Evolutionary conservation across 2,797 vertebrate genomes (phyloP).

Genomic region (Lophotriccus pileatus): DNA sequence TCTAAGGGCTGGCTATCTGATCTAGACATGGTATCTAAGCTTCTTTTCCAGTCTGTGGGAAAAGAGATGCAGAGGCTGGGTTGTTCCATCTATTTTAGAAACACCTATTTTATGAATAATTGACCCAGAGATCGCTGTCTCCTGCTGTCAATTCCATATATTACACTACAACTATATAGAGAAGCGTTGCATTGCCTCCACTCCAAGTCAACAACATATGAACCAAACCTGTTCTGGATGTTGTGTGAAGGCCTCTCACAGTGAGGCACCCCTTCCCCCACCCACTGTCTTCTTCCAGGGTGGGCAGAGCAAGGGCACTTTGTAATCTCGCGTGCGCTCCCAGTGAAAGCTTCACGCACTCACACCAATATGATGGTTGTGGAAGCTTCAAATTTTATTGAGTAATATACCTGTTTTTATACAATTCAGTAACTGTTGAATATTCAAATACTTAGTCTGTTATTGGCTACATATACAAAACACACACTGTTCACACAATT

Average conservation of each 20-base stretch:
- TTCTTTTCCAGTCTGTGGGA: neutral
- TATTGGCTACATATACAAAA: too few relatives aligned
- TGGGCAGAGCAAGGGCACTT: neutral
- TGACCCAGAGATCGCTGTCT: neutral
- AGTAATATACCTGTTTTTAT: too few relatives aligned
- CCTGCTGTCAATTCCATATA: neutral
- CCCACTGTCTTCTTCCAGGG: neutral
- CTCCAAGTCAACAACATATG: fast-evolving
- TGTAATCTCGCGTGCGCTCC: too few relatives aligned
- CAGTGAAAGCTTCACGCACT: too few relatives aligned
- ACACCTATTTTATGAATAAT: neutral
- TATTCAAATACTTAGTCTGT: too few relatives aligned
- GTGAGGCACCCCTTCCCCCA: fast-evolving
- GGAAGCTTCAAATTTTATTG: too few relatives aligned
- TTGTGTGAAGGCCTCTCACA: neutral
- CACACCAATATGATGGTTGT: too few relatives aligned
- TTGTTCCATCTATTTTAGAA: neutral
- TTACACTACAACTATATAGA: neutral
- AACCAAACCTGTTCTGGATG: neutral
- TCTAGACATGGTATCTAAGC: neutral
- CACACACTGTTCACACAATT: too few relatives aligned
- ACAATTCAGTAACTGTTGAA: too few relatives aligned
- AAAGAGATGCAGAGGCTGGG: neutral
- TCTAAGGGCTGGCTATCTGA: neutral
- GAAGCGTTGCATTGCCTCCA: neutral